These are phyloP conservation scores for Chlorodrepanis virens DNA, from an alignment of 2,113 vertebrate species.

Conservation along the genomic window DNA sequence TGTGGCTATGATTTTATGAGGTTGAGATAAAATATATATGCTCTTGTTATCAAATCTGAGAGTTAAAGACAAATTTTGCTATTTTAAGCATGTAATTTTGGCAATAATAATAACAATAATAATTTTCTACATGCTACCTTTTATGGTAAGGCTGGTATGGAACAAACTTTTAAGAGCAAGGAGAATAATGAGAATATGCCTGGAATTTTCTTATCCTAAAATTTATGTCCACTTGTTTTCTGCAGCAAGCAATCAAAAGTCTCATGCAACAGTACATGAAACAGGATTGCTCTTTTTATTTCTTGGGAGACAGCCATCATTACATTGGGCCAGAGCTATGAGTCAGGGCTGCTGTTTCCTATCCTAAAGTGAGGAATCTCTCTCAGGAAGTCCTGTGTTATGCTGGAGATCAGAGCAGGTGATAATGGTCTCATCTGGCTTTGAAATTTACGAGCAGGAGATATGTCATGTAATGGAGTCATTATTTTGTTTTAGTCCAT, in stretches of 20 bases:
- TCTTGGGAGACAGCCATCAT: conserved; percentile 23
- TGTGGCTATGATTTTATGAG: background rate
- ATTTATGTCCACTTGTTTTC: background rate
- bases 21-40: background rate
- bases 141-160: background rate
- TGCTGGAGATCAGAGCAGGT: conserved; percentile 61
- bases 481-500: conserved; percentile 47
- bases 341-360: conserved; percentile 57
- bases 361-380: conserved; percentile 48
- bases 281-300: conserved; percentile 8
- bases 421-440: conserved; percentile 62
- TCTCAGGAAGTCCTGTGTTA: conserved; percentile 60
- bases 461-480: conserved; percentile 47
- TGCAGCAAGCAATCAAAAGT: background rate
- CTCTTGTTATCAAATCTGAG: background rate
- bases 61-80: background rate
- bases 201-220: background rate
- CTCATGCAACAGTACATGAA: background rate
- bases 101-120: background rate
- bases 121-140: background rate
- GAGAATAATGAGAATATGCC: background rate
- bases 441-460: conserved; percentile 54
- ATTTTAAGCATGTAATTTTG: background rate
- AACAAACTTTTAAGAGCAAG: background rate
- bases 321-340: conserved; percentile 26